phyloP scores from a whole-genome alignment of 2,888 invertebrate genomes.

The Brenthis ino region DNA sequence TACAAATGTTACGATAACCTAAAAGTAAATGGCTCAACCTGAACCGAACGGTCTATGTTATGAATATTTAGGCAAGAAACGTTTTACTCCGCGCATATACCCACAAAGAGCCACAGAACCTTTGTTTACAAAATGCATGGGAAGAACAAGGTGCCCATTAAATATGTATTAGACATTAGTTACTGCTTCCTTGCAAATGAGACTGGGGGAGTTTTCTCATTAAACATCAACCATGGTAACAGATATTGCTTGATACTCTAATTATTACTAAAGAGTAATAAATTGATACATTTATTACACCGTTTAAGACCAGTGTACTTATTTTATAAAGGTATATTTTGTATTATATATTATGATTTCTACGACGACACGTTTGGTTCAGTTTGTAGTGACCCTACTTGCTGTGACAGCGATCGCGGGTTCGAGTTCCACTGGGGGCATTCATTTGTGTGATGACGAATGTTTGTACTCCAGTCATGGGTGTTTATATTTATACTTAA shows the following conservation, averaged over 20 bases:
- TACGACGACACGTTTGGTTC: too few species aligned
- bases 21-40: conserved; percentile 22
- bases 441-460: too few species aligned
- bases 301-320: too few species aligned
- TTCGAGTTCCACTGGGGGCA: too few species aligned
- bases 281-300: too few species aligned
- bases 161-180: conserved; percentile 38
- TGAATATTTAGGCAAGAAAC: conserved; percentile 31
- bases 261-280: background rate
- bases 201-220: conserved; percentile 25
- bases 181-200: conserved; percentile 28
- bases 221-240: conserved; percentile 5
- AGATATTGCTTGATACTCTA: background rate
- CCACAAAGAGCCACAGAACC: conserved; percentile 20
- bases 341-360: too few species aligned
- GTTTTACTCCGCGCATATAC: conserved; percentile 19
- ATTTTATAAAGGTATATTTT: too few species aligned
- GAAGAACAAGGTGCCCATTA: conserved; percentile 34
- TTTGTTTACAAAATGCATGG: conserved; percentile 45
- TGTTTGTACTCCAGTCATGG: too few species aligned
- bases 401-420: too few species aligned
- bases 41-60: conserved; percentile 14
- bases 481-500: too few species aligned
- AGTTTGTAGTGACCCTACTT: too few species aligned
- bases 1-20: conserved; percentile 18